A percentile compares a stretch with the other conserved stretches of the same genome.
phyloP scores from a whole-genome alignment of 2,888 invertebrate species.

The Scaptomyza tumidula region DNA sequence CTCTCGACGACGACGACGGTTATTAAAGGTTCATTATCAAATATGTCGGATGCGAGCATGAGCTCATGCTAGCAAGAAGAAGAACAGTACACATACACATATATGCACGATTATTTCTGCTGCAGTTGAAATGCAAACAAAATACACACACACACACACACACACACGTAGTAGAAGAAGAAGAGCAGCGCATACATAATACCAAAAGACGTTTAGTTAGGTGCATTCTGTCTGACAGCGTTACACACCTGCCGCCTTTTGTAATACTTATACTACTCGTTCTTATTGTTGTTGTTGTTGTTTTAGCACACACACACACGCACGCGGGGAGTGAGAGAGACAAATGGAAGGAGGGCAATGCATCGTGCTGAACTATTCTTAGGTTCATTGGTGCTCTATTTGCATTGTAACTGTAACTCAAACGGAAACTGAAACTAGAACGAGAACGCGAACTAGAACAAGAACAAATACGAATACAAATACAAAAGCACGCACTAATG shows the following conservation, averaged over 20 bases:
- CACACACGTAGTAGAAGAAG: conserved; percentile 1
- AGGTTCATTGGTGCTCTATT: conserved; percentile 23
- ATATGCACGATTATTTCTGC: conserved; percentile 12
- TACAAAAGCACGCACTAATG: background rate
- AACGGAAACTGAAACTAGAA: conserved; percentile 4
- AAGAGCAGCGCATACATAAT: conserved; percentile 10
- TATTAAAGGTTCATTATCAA: conserved; percentile 73
- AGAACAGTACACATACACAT: background rate
- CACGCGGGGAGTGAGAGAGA: conserved; percentile 3
- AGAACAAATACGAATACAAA: no score
- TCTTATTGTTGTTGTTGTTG: conserved; percentile 21
- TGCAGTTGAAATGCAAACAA: conserved; percentile 48
- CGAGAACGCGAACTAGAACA: background rate
- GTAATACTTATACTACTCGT: background rate
- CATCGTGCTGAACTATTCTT: conserved; percentile 38
- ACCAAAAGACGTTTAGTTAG: conserved; percentile 61
- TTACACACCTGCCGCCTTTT: conserved; percentile 53
- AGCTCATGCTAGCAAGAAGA: conserved; percentile 14
- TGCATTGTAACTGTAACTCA: conserved; percentile 11
- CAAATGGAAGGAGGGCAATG: conserved; percentile 46
- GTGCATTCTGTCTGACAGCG: conserved; percentile 44
- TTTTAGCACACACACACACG: conserved; percentile 11
- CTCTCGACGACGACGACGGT: conserved; percentile 47
- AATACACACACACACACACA: conserved; percentile 15
- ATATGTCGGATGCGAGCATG: conserved; percentile 44